Evolutionary conservation across 2,888 invertebrate genomes (phyloP).

Genomic region (Clepsis dumicolana): DNA sequence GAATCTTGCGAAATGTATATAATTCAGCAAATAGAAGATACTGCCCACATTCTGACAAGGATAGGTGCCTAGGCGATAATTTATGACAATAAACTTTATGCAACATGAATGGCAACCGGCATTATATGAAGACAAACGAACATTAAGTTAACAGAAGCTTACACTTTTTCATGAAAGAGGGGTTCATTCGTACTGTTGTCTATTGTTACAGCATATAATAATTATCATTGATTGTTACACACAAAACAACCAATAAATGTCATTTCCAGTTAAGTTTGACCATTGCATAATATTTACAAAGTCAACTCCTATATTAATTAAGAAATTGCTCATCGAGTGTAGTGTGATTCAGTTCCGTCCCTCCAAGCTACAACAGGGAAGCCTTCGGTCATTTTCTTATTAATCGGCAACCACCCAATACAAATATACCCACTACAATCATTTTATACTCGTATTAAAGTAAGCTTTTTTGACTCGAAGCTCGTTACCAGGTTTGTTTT

Average conservation of each 20-base stretch:
- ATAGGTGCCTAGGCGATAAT: no score
- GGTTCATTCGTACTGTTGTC: no score
- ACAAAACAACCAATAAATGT: not conserved
- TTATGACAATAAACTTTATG: no score
- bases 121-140: no score
- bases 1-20: no score
- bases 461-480: not conserved
- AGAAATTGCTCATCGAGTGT: not conserved
- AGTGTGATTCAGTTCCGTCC: not conserved
- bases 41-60: no score
- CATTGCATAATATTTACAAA: slow-evolving; percentile 2
- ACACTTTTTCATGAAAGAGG: no score
- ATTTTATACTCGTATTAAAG: not conserved
- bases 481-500: not conserved
- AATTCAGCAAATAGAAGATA: no score
- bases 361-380: not conserved
- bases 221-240: not conserved
- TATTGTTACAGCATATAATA: not conserved
- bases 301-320: slow-evolving; percentile 3
- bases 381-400: not conserved
- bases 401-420: not conserved
- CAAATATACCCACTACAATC: not conserved
- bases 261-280: not conserved
- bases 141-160: no score
- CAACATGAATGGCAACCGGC: no score